phyloP scores from a whole-genome alignment of 2,113 vertebrate genomes.

The chimpanzee (Pan troglodytes) region NHGRI_mPanTro3-v2.1_pri NC_072403.2:118825001-118825500 shows the following conservation, averaged over 20 bases:
- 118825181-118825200: neutral
- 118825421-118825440: neutral
- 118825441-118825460: neutral
- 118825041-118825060: neutral
- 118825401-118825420: neutral
- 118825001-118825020: neutral
- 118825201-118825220: neutral
- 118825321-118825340: neutral
- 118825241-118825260: neutral
- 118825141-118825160: fast-evolving
- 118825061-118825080: fast-evolving
- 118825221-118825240: neutral
- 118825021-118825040: neutral
- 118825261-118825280: neutral
- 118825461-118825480: neutral
- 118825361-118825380: neutral
- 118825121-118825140: neutral
- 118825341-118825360: neutral
- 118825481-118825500: neutral
- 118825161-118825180: neutral
- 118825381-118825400: neutral
- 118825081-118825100: neutral
- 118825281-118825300: neutral
- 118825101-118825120: fast-evolving
- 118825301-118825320: neutral